Base-by-base conservation (phyloP, 2,797 vertebrate genomes). In the Simalia tracyae region DNA sequence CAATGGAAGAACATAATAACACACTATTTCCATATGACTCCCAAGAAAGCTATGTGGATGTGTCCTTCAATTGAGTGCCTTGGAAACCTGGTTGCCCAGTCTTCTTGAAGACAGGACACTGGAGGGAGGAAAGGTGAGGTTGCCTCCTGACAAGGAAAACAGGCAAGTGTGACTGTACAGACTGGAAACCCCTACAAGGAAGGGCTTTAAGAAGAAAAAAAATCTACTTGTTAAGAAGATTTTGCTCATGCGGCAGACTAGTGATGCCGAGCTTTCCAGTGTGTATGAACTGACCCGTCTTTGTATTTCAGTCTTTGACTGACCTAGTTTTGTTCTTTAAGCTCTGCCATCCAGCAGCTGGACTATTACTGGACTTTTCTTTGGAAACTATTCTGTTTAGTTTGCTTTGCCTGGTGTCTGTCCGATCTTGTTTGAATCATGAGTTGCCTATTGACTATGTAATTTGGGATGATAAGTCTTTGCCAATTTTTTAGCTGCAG, bases 271-370 rank as follows among this genome's bases (percentile, higher is more conserved):
- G 24, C 9, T 24, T 22, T 26, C 59, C 59, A 60, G 59, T 19
- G 59, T 22, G 5, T 60, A 1, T 60, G 19, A 19, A 19, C 17
- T 5, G 5, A 4, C 28, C 4, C 28, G 0, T 15, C 6, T 2
- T 19, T n/a, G 4, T n/a, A 15, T 68, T 31, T 68, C n/a, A 68
- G 0, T 15, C 66, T 31, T 31, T 31, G 66, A 66, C 4, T 66
- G 12, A 31, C 15, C n/a, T 31, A 68, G 2, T 15, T 5, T 68
- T 68, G 28, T 68, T 31, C 66, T 68, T 31, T 5, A 68, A n/a
- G n/a, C n/a, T 68, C n/a, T 68, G 66, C 12, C 31, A 68, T 31
- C n/a, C n/a, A n/a, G n/a, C 66, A 68, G 5, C n/a, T 68, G 66
- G n/a, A 68, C 12, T n/a, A 5, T n/a, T 31, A 31, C 28, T 68